A percentile compares a stretch with the other conserved stretches of the same genome.
Evolutionary conservation across 1,140 invertebrate species (phyloP).

Genomic region (Apis laboriosa): DNA sequence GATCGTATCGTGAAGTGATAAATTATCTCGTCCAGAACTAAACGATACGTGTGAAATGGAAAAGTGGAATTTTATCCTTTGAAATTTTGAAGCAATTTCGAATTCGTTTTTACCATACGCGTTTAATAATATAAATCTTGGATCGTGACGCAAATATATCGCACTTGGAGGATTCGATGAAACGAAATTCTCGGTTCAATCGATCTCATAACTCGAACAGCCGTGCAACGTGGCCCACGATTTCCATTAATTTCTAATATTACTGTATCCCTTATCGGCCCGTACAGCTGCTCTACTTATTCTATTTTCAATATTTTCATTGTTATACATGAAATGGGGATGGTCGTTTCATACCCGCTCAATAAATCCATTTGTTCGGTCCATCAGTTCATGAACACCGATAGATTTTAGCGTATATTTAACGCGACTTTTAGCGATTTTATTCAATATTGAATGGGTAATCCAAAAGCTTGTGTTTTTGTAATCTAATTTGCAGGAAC

Average conservation of each 20-base stretch:
- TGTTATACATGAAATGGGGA: not conserved
- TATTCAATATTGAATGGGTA: not conserved
- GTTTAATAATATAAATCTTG: not conserved
- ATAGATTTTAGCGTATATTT: not conserved
- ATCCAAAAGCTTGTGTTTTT: too few relatives aligned
- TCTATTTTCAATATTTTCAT: conserved; percentile 4
- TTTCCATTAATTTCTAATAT: conserved; percentile 17
- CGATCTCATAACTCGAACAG: conserved; percentile 11
- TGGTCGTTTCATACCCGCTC: not conserved
- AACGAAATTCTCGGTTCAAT: not conserved
- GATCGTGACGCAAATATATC: not conserved
- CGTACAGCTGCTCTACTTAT: conserved; percentile 11
- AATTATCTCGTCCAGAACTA: not conserved
- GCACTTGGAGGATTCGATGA: not conserved
- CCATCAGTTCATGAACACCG: not conserved
- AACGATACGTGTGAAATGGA: too few relatives aligned
- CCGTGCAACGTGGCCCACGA: not conserved
- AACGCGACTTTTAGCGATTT: not conserved
- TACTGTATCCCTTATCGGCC: conserved; percentile 5
- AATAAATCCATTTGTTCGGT: conserved; percentile 1
- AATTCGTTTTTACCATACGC: not conserved
- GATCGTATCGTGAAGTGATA: not conserved
- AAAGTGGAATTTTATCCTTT: not conserved
- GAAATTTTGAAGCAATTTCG: not conserved
- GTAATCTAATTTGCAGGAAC: not conserved